Evolutionary conservation across 92 coral and sea anemone genomes (phyloP), one percentile per base, ranked within the genome.

Genomic region (Ricordea florida): DNA sequence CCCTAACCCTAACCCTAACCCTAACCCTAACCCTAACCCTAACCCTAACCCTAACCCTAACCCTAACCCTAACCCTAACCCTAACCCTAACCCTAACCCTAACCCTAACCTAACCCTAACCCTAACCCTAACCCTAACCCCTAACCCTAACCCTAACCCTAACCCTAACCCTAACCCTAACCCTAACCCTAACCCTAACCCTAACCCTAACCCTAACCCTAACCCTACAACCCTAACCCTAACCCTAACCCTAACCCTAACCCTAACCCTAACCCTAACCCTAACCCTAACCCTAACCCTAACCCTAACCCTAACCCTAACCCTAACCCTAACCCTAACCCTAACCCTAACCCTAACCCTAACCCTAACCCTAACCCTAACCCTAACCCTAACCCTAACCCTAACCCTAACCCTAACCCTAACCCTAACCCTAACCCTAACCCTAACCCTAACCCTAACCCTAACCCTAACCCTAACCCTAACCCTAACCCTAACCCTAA

Each of bases 391-490:
- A 67, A 67, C 75, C 75, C 58, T 44, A 44, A 67, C 75, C 57
- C 53, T 42, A 40, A 63, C 72, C 57, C 52, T 57, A 60, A 63
- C 81, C 73, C 66, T 57, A 74, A 63, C 81, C 59, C 38, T 57
- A 40, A 63, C 81, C 59, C 52, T 57, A 36, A 62, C 80, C 80
- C 46, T 37, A 74, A 63, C 81, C 81, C 66, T 40, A 74, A 63
- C 72, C 81, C 66, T 57, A 72, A 57, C 80, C 80, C 66, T 57
- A 74, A 63, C 81, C 81, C 66, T 57, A 74, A 63, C 81, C 81
- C 52, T 57, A 74, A 63, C 81, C 81, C 66, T 57, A 74, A 63
- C 72, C 81, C 43, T 47, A 67, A 47, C 75, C 62, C 61, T 47
- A 67, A 26, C 75, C 75, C 45, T 25, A 67, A 47, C 75, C 75